Conservation (phyloP, 2,888 invertebrate species). For the Netelia melanura region DNA sequence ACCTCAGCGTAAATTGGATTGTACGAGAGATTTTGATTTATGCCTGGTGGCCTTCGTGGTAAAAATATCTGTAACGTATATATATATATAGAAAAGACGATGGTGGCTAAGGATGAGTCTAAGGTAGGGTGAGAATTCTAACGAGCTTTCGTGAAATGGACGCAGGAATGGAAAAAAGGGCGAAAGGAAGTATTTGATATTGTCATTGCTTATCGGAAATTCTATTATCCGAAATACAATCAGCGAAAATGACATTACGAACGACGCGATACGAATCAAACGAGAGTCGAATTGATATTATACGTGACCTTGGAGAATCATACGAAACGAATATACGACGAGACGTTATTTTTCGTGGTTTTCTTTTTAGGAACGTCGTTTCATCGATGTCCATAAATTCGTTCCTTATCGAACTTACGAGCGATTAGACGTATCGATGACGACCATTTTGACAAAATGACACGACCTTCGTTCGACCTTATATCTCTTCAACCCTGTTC, state of each 20-base stretch:
- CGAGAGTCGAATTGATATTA: conserved; percentile 7
- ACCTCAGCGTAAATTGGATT: conserved; percentile 78
- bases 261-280: conserved; percentile 17
- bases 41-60: conserved; percentile 66
- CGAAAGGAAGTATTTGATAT: conserved; percentile 5
- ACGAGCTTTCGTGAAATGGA: conserved; percentile 43
- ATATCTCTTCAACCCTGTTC: not conserved
- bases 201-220: conserved; percentile 40
- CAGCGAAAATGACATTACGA: conserved; percentile 3
- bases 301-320: not conserved
- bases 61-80: conserved; percentile 59
- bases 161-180: not conserved
- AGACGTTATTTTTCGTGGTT: not conserved
- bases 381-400: not conserved
- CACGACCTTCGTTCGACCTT: conserved; percentile 25
- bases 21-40: conserved; percentile 78
- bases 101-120: conserved; percentile 1
- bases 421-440: too few relatives aligned
- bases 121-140: conserved; percentile 34
- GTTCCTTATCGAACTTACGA: too few relatives aligned
- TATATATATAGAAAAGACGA: conserved; percentile 1
- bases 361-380: not conserved
- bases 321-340: not conserved
- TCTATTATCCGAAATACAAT: conserved; percentile 6
- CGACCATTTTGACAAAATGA: not conserved